Percentiles rank a stretch among this genome's conserved stretches.
Evolutionary conservation across 2,888 invertebrate species (phyloP).

Genomic region (Nomada ruficornis): DNA sequence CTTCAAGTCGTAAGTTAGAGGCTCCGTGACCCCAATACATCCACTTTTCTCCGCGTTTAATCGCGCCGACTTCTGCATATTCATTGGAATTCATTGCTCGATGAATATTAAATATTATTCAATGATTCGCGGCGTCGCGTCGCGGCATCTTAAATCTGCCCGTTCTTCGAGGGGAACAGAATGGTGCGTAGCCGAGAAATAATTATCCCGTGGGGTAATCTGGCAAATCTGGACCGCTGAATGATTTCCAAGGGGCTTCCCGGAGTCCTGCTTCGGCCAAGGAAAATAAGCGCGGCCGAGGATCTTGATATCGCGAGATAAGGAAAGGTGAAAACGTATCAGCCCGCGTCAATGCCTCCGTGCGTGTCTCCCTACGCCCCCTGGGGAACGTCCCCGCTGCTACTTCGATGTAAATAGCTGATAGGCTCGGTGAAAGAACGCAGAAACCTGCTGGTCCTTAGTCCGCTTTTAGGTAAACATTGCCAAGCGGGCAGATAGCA

Average conservation of each 20-base stretch:
- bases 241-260: not conserved
- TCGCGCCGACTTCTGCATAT: constrained; percentile 39
- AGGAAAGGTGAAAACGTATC: constrained; percentile 43
- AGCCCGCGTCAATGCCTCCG: constrained; percentile 39
- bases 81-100: constrained; percentile 38
- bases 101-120: constrained; percentile 56
- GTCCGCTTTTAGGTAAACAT: constrained; percentile 63
- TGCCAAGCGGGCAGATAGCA: constrained; percentile 52
- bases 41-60: constrained; percentile 33
- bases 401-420: constrained; percentile 56
- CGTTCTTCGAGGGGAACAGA: not conserved
- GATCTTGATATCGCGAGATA: constrained; percentile 33
- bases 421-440: constrained; percentile 58
- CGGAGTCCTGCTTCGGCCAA: not conserved
- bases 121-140: constrained; percentile 30
- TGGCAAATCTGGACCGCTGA: not conserved
- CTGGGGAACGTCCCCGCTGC: constrained; percentile 39
- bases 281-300: not conserved
- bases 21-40: constrained; percentile 44
- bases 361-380: constrained; percentile 12
- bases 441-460: constrained; percentile 51
- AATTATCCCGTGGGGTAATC: constrained; percentile 24
- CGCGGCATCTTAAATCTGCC: constrained; percentile 24
- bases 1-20: constrained; percentile 46
- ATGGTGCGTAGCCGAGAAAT: constrained; percentile 15